Evolutionary conservation across 2,888 invertebrate genomes (phyloP), one percentile per base, ranked within the genome.

Genomic region (Polyommatus icarus): DNA sequence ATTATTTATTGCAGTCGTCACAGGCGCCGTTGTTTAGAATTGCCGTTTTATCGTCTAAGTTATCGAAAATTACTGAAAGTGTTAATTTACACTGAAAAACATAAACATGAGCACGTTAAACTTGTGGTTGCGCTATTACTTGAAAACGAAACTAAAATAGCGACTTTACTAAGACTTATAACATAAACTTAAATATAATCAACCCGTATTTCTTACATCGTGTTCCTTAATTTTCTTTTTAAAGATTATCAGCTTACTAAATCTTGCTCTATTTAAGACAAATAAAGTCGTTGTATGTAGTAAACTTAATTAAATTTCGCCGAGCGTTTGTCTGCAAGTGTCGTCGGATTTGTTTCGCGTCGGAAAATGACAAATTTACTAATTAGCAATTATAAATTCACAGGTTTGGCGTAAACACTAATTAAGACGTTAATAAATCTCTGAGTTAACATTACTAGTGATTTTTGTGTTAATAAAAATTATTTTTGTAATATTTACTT

Each of bases 261-360:
- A 57, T n/a, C 7, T n/a, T 6, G 24, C 29, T 77, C 50, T 7
- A 72, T 57, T 72, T 40, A 72, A 77, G 57, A 50, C 54, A 32
- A 77, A 71, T 77, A 71, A 77, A 84, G 80, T 84, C 83, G 80
- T 84, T 85, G 83, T 86, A 87, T 87, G 85, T 83, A 87, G 83
- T 83, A 82, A 86, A 32, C 85, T 89, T 89, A 90, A 90, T 90
- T 90, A 90, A 89, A 84, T 82, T 80, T 82, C 83, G 82, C 79
- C 81, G 78, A 80, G 79, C 81, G 81, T 59, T 76, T 81, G 79
- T 82, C 80, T 78, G 78, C 78, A 78, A 76, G 79, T 78, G 80
- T 80, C 80, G 82, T 81, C 81, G 81, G 81, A 78, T 78, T 78
- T 79, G 50, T 77, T 78, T 61, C 79, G 75, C 79, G 77, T 77